Base-by-base conservation (phyloP, 2,113 vertebrate genomes). In the Epinephelus fuscoguttatus region DNA sequence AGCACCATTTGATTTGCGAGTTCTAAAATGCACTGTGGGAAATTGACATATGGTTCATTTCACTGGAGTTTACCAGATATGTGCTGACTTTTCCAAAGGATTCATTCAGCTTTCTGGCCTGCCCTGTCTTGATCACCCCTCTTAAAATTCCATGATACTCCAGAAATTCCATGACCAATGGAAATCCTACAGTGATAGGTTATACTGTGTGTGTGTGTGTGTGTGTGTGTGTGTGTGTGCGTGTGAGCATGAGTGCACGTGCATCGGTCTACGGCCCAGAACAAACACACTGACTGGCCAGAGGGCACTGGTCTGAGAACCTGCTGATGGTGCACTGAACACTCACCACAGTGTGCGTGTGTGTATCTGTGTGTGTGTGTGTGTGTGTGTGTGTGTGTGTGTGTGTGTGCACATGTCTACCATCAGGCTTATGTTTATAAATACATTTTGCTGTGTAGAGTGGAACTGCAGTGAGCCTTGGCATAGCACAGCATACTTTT, bases 371-470 rank as follows among this genome's bases (percentile, higher is more conserved):
- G 70, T 73, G 45, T 57, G 67, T 49, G 82, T 59, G 74, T n/a
- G 57, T 56, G 40, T 63, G 82, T 64, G 77, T 60, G 59, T 17
- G 61, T 27, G 75, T 55, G 49, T 30, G 64, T 25, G 45, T 42
- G 21, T 23, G 19, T 30, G 70, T 13, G 45, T 2, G 74, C 53
- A 66, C 80, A 80, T 55, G 85, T 92, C 86, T 88, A 84, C 75
- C 83, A 82, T 87, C 83, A 66, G 86, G 93, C 92, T 92, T 92
- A 91, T 76, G 81, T 84, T 94, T 96, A 95, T 94, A 96, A 96
- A 95, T 95, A 96, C 89, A 94, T 95, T 95, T 94, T 96, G 94
- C 95, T 95, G 94, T 92, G 93, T 91, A 85, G 85, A 89, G 93
- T 89, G 92, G 90, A 94, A 94, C 91, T 77, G 89, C 92, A 92